Conservation (phyloP, 2,888 invertebrate species). For the Acanthosoma haemorrhoidale region DNA sequence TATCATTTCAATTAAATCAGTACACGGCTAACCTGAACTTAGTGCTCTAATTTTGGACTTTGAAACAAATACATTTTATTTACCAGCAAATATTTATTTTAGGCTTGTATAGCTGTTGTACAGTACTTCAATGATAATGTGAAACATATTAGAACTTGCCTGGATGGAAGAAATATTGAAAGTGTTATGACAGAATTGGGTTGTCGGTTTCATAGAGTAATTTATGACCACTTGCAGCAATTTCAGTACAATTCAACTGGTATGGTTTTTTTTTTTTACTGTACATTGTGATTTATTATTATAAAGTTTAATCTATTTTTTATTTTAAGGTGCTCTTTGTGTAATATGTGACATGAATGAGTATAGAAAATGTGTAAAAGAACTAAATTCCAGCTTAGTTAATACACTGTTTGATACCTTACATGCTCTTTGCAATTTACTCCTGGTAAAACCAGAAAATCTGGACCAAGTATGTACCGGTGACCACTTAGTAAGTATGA, state of each 20-base stretch:
- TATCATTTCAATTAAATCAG: no score
- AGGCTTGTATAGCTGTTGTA: conserved; percentile 81
- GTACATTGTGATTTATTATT: not conserved
- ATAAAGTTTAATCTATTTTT: conserved; percentile 12
- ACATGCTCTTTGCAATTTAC: conserved; percentile 90
- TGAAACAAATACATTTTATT: no score
- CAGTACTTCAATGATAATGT: conserved; percentile 74
- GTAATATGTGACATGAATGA: conserved; percentile 98
- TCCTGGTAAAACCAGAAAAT: conserved; percentile 93
- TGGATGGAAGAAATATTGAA: conserved; percentile 90
- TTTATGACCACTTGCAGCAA: conserved; percentile 90
- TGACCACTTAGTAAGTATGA: conserved; percentile 76
- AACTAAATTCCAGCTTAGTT: conserved; percentile 68
- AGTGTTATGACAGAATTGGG: conserved; percentile 84
- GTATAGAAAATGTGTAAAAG: conserved; percentile 84
- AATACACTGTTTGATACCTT: conserved; percentile 89
- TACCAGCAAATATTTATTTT: conserved; percentile 42
- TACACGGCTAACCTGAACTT: no score
- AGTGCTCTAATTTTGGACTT: no score
- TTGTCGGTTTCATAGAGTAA: conserved; percentile 82
- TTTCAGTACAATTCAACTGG: conserved; percentile 89
- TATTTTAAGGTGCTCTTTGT: conserved; percentile 80
- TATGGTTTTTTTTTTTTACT: not conserved
- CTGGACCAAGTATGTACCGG: conserved; percentile 91
- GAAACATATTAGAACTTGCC: conserved; percentile 67